phyloP scores from a whole-genome alignment of 92 coral and sea anemone species.

The Phymanthus crucifer region DNA sequence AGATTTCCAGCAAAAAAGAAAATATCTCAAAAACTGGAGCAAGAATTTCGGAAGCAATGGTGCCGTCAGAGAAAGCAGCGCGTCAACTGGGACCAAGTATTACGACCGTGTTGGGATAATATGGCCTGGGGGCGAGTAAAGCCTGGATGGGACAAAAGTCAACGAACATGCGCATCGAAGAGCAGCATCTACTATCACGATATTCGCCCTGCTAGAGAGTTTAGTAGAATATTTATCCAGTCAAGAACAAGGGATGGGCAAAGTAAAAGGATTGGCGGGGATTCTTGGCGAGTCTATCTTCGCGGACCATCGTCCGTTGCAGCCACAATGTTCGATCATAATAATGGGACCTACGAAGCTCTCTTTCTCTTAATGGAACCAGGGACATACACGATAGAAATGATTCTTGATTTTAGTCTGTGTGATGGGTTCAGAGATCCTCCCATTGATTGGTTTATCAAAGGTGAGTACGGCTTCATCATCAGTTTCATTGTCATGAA shows the following conservation, averaged over 20 bases:
- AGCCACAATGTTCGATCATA: slow-evolving; percentile 47
- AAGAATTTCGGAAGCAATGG: slow-evolving; percentile 51
- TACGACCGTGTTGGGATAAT: slow-evolving; percentile 53
- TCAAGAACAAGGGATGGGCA: slow-evolving; percentile 40
- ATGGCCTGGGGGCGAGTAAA: slow-evolving; percentile 51
- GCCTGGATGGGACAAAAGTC: slow-evolving; percentile 38
- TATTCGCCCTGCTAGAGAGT: slow-evolving; percentile 44
- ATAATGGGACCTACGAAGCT: slow-evolving; percentile 56
- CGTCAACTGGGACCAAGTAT: slow-evolving; percentile 41
- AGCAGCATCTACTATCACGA: slow-evolving; percentile 31
- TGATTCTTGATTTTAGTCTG: slow-evolving; percentile 46
- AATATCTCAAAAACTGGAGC: not conserved
- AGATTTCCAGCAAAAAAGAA: not conserved
- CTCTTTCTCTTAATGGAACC: slow-evolving; percentile 51
- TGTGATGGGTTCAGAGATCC: slow-evolving; percentile 65
- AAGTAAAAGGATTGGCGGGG: slow-evolving; percentile 36
- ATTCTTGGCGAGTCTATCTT: slow-evolving; percentile 54
- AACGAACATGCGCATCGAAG: slow-evolving; percentile 39
- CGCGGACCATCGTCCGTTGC: slow-evolving; percentile 44
- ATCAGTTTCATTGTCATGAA: not conserved
- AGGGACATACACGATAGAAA: slow-evolving; percentile 35
- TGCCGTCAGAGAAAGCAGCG: slow-evolving; percentile 50
- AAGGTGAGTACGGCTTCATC: slow-evolving; percentile 21
- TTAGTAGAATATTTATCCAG: slow-evolving; percentile 44
- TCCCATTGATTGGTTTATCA: slow-evolving; percentile 52